Evolutionary conservation across 2,797 vertebrate genomes (phyloP).

Genomic region (Syngnathus acus): DNA sequence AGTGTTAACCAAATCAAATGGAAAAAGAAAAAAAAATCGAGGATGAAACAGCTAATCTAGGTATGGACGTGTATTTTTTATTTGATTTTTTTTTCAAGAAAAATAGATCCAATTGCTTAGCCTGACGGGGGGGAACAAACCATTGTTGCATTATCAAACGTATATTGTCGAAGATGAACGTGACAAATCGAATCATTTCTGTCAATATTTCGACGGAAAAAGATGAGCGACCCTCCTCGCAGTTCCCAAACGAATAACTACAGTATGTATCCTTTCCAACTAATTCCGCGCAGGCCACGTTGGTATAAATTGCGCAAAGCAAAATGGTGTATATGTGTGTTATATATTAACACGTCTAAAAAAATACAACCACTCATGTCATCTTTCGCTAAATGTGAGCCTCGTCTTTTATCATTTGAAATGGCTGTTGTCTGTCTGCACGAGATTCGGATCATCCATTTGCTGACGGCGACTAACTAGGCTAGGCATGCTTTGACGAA

Average conservation of each 20-base stretch:
- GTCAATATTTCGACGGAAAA: not conserved
- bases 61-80: no score
- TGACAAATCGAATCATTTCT: not conserved
- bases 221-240: no score
- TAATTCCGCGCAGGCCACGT: not conserved
- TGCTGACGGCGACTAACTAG: not conserved
- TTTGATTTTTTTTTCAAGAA: no score
- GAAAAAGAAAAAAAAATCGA: no score
- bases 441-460: not conserved
- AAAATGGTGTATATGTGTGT: not conserved
- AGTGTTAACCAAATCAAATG: no score
- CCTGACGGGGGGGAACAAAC: not conserved
- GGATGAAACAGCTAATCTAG: no score
- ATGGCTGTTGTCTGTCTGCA: not conserved
- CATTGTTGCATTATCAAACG: not conserved
- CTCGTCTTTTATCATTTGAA: not conserved
- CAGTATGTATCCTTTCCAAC: no score
- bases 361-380: not conserved
- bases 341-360: not conserved
- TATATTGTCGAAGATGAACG: not conserved
- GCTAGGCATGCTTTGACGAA: not conserved
- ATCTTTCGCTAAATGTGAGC: not conserved
- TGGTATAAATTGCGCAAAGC: no score
- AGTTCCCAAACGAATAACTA: no score
- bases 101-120: not conserved